These are phyloP conservation scores for Amyelois transitella DNA, from an alignment of 1,140 invertebrate species.

Conservation along the genomic window DNA sequence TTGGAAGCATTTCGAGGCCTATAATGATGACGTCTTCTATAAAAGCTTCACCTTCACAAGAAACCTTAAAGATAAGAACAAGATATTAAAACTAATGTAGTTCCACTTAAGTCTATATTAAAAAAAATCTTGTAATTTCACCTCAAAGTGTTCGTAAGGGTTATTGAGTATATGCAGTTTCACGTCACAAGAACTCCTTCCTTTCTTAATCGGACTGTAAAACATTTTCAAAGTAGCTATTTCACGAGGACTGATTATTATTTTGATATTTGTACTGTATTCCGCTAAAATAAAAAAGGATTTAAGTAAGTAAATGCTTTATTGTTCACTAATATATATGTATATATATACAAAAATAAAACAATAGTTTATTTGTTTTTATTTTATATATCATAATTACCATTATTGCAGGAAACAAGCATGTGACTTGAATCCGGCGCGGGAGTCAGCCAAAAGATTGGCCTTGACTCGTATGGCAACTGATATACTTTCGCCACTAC, in stretches of 20 bases:
- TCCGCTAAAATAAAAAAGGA: background rate
- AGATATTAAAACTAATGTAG: constrained; percentile 7
- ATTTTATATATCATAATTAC: constrained; percentile 17
- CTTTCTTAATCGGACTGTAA: constrained; percentile 51
- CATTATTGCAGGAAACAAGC: constrained; percentile 22
- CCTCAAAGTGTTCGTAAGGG: constrained; percentile 57
- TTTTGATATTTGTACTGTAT: constrained; percentile 21
- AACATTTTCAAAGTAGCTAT: constrained; percentile 33
- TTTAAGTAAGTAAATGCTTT: background rate
- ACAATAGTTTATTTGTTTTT: background rate
- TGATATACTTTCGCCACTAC: constrained; percentile 30
- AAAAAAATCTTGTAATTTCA: constrained; percentile 21
- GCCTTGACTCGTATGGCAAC: constrained; percentile 29
- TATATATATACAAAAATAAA: background rate
- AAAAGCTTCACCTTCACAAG: constrained; percentile 60
- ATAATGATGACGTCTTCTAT: constrained; percentile 60
- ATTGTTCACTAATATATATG: no score
- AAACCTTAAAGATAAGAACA: constrained; percentile 32
- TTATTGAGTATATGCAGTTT: constrained; percentile 52
- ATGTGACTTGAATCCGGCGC: constrained; percentile 25
- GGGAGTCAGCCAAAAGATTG: constrained; percentile 48
- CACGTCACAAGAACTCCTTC: constrained; percentile 46
- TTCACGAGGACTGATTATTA: constrained; percentile 37
- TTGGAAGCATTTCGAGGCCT: constrained; percentile 58
- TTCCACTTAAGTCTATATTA: no score